A percentile compares a stretch with the other conserved stretches of the same genome.
Conservation (phyloP, 2,888 invertebrate genomes). For the Microctonus brassicae region DNA sequence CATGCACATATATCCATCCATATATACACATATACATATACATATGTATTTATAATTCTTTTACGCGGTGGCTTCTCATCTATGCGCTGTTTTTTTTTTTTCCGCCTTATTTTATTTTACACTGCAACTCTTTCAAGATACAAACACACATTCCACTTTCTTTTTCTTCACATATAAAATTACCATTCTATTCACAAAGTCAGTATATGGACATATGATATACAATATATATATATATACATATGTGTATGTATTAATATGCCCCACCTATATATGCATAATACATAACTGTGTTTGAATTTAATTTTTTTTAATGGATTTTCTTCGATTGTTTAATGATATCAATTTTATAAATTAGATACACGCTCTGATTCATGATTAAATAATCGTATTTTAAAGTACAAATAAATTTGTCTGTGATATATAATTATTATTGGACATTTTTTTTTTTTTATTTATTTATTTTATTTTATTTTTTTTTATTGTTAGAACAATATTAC, state of each 20-base stretch:
- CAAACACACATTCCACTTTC: neutral
- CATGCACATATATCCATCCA: neutral
- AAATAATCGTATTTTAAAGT: neutral
- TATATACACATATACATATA: neutral
- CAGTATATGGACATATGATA: neutral
- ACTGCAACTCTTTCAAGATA: slow-evolving; percentile 16
- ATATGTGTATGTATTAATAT: too few relatives aligned
- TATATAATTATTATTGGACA: too few relatives aligned
- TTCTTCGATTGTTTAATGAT: neutral
- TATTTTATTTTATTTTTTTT: too few relatives aligned
- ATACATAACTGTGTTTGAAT: too few relatives aligned
- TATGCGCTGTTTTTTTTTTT: neutral
- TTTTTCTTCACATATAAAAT: neutral
- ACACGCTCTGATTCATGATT: slow-evolving; percentile 22
- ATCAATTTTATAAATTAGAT: neutral
- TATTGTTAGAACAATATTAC: too few relatives aligned
- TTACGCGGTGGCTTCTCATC: neutral
- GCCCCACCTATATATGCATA: neutral
- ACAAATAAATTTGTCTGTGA: too few relatives aligned
- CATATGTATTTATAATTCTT: neutral
- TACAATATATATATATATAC: too few relatives aligned
- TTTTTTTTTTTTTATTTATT: too few relatives aligned
- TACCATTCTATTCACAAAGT: neutral
- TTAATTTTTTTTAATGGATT: neutral
- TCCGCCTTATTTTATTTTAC: slow-evolving; percentile 13